Evolutionary conservation across 2,888 invertebrate species (phyloP), one percentile per base, ranked within the genome.

Genomic region (Ormyrus labotus): DNA sequence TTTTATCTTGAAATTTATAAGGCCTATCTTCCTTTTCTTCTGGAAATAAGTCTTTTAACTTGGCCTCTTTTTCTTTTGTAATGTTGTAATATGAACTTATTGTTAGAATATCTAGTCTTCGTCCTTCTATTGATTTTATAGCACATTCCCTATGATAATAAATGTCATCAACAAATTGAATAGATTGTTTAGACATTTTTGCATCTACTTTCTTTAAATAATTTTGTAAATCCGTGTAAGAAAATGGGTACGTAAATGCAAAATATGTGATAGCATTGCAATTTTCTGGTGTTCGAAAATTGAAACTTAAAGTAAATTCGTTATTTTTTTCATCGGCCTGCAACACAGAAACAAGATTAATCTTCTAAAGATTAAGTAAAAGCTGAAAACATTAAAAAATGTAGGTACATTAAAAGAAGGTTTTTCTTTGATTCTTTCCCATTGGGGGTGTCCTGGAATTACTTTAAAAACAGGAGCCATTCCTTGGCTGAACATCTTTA

Each of bases 231-330:
- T 98, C 97, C 0, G 93, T 93, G 88, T 96, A 97, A 0, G 97
- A 95, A 91, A 95, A 97, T 2, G 98, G 98, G 91, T 96, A 98
- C 6, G 97, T 97, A 91, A 98, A 98, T 0, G 97, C 97, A 91
- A 97, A 96, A 91, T 96, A 97, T 7, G 95, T 95, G 5, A 95
- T 94, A 34, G 95, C 94, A 82, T 94, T 93, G 4, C 92, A 85
- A 91, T 94, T 96, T 85, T 95, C 96, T 77, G 93, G 93, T 19
- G 95, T 94, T 47, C 93, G 92, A 89, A 94, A 95, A 88, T 94
- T 94, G 91, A 96, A 96, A 83, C 94, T 95, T 84, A 96, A 91
- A 2, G 94, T 94, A 89, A 96, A 96, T 77, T 95, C 94, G 85
- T 94, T 94, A 87, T 95, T 94, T 83, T 88, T 90, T 74, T 90